Conservation (phyloP, 35 echinoderm and acorn worm genomes). For the Heliocidaris erythrogramma region DNA sequence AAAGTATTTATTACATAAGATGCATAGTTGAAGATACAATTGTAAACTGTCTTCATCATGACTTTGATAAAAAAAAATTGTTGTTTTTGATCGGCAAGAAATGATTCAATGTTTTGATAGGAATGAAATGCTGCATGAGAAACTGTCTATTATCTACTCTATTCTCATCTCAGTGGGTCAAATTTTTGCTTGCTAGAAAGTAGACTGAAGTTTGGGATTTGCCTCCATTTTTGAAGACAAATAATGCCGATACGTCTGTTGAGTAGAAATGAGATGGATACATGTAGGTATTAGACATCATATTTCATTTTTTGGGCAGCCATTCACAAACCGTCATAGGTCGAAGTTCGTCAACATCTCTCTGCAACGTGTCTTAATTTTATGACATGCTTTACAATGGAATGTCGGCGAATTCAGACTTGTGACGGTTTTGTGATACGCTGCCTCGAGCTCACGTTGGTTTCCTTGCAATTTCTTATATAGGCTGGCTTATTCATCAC, state of each 20-base stretch:
- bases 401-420: no score
- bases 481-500: no score
- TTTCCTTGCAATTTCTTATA: no score
- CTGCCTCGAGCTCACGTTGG: no score
- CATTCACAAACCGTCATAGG: no score
- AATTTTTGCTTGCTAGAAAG: background rate
- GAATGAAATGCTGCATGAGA: constrained; percentile 1
- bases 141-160: background rate
- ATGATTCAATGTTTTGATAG: background rate
- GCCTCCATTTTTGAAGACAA: background rate
- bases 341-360: no score
- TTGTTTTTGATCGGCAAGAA: background rate
- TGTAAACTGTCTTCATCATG: background rate
- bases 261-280: no score
- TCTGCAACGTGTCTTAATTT: no score
- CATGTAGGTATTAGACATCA: no score
- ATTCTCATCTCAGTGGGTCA: background rate
- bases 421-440: no score
- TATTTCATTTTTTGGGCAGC: no score
- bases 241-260: background rate
- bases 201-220: background rate
- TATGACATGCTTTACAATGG: no score
- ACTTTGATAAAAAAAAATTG: background rate
- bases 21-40: background rate
- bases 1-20: background rate